Percentiles rank a stretch among this genome's conserved stretches.
Evolutionary conservation across 2,888 invertebrate species (phyloP).

Genomic region (Phytoseiulus persimilis): DNA sequence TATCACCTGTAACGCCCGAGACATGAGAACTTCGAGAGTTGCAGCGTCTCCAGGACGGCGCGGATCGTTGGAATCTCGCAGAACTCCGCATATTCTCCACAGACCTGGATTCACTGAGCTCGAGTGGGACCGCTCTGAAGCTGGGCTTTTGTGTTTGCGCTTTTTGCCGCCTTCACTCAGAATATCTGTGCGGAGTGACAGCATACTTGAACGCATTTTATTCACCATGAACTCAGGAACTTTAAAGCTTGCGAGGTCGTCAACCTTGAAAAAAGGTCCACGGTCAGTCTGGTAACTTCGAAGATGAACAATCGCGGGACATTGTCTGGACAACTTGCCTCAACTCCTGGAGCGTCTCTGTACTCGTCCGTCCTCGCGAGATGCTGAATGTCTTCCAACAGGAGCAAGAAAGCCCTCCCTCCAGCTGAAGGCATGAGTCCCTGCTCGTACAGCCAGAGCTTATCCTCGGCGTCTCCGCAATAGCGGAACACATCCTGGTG

Average conservation of each 20-base stretch:
- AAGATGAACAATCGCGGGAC: too few relatives aligned
- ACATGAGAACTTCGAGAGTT: too few relatives aligned
- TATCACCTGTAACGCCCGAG: neutral
- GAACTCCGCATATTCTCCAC: too few relatives aligned
- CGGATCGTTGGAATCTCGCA: too few relatives aligned
- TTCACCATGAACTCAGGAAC: constrained; percentile 65
- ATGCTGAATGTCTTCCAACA: constrained; percentile 68
- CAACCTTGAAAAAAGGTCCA: constrained; percentile 46
- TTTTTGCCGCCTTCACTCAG: constrained; percentile 14
- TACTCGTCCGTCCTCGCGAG: constrained; percentile 66
- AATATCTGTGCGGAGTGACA: constrained; percentile 50
- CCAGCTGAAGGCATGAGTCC: constrained; percentile 68
- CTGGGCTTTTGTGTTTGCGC: constrained; percentile 29
- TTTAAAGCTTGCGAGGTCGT: constrained; percentile 65
- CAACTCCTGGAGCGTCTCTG: constrained; percentile 47
- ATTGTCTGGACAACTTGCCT: constrained; percentile 39
- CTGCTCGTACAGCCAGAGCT: constrained; percentile 69
- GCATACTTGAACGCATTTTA: constrained; percentile 64
- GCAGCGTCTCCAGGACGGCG: too few relatives aligned
- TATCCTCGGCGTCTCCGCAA: constrained; percentile 69
- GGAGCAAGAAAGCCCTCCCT: constrained; percentile 69
- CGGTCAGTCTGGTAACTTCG: too few relatives aligned
- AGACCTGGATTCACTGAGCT: constrained; percentile 12
- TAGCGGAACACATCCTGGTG: constrained; percentile 67
- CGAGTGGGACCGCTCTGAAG: constrained; percentile 11